Base-by-base conservation (phyloP, 2,888 invertebrate genomes). In the Hydroisotoma schaefferi region DNA sequence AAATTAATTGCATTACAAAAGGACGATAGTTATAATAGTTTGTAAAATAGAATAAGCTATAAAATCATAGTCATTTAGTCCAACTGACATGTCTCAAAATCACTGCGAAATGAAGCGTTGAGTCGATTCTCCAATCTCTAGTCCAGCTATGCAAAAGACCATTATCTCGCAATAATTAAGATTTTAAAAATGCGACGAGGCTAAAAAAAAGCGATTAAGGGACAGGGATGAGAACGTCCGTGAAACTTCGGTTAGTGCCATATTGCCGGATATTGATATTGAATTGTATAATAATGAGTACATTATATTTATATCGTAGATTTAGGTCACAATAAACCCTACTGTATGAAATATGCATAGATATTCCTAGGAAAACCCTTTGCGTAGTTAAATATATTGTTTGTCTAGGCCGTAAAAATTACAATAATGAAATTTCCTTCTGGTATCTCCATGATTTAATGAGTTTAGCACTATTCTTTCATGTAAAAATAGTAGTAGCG, bases 191-290 rank as follows among this genome's bases (percentile, higher is more conserved):
- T 28, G 46, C 29, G 28, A 23, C 18, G 26, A 28, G 40, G 23
- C 40, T 37, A 23, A 10, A 27, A 38, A 44, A 43, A 37, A 44
- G 20, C 29, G 33, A 8, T 38, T 29, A n/a, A 46, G 40, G 53
- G 20, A 43, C 10, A 51, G 48, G 57, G n/a, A n/a, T 40, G 40
- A 40, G n/a, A n/a, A n/a, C n/a, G 52, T 58, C 64, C 64, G 64
- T 64, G 64, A 64, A 64, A 49, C 60, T 64, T 64, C 64, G 64
- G 51, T n/a, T 61, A 54, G 64, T 64, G 64, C 64, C 64, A 64
- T 64, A 64, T 48, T 55, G 25, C 48, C 46, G 52, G 38, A 23
- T 28, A 33, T 27, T 52, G 51, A 47, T 47, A 26, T 53, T 47
- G 18, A 18, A 18, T 15, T 40, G 40, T 18, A 40, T n/a, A 29